A percentile compares a stretch with the other conserved stretches of the same genome.
phyloP scores from a whole-genome alignment of 2,888 invertebrate species.

The Dasypogon diadema region DNA sequence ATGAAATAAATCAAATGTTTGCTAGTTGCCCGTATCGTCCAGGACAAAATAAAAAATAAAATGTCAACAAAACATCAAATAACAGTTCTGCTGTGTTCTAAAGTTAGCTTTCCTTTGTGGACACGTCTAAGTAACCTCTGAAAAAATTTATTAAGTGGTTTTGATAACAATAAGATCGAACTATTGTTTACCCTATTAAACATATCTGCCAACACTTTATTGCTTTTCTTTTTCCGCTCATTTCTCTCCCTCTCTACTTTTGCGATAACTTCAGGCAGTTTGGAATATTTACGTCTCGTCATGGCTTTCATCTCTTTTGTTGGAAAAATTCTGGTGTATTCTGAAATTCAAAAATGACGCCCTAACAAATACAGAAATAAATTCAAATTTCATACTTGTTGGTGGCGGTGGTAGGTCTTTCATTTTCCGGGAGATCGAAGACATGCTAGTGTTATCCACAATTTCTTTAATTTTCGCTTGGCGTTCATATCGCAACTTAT shows the following conservation, averaged over 20 bases:
- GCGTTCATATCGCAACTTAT: conserved; percentile 62
- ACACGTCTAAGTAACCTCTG: conserved; percentile 67
- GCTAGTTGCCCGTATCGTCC: not conserved
- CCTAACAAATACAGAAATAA: not conserved
- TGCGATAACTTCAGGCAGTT: conserved; percentile 78
- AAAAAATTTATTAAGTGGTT: conserved; percentile 1
- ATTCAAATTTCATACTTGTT: conserved; percentile 62
- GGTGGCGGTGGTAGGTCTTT: conserved; percentile 66
- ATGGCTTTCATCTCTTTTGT: conserved; percentile 74
- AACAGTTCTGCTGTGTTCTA: conserved; percentile 65
- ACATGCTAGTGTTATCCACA: conserved; percentile 61
- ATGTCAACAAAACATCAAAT: conserved; percentile 59
- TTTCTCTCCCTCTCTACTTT: conserved; percentile 74
- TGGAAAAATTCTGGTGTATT: conserved; percentile 69
- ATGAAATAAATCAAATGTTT: not conserved
- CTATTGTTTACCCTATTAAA: conserved; percentile 76
- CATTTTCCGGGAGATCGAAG: conserved; percentile 62
- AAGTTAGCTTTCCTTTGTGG: conserved; percentile 63
- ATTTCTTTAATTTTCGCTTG: conserved; percentile 63
- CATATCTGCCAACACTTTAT: conserved; percentile 80
- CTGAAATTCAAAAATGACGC: conserved; percentile 61
- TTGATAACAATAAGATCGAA: not conserved
- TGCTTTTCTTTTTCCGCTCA: conserved; percentile 75
- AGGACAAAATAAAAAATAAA: too few relatives aligned
- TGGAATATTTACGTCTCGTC: conserved; percentile 75